Evolutionary conservation across 2,797 vertebrate species (phyloP).

Genomic region (Garrulus glandarius): DNA sequence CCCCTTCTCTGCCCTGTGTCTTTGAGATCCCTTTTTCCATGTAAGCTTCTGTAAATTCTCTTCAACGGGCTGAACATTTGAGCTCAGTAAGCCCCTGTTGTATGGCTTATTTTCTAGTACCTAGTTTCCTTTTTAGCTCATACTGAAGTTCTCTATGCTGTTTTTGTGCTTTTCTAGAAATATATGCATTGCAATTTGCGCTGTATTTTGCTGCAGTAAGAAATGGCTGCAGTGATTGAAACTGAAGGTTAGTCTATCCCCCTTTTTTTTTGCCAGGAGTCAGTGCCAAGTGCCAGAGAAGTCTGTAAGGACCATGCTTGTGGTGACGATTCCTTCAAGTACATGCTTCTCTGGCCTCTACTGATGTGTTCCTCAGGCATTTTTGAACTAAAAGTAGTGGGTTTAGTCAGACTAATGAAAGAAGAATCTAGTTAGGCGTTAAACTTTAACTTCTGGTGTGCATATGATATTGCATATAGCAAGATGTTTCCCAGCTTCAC

Average conservation of each 20-base stretch:
- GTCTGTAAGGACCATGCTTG: not conserved
- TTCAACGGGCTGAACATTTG: not conserved
- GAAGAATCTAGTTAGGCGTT: not conserved
- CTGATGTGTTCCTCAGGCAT: not conserved
- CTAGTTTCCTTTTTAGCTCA: not conserved
- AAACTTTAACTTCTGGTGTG: not conserved
- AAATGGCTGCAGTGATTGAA: not conserved
- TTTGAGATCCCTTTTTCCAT: not conserved
- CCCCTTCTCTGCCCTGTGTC: not conserved
- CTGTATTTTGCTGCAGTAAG: not conserved
- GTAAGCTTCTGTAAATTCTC: not conserved
- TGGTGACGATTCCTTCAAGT: fast-evolving
- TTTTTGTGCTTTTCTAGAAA: not conserved
- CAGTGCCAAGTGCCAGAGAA: not conserved
- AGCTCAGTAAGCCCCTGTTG: not conserved
- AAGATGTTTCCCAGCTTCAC: not conserved
- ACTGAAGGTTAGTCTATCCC: not conserved
- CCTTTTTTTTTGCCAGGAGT: not conserved
- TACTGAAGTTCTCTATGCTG: not conserved
- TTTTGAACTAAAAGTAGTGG: not conserved
- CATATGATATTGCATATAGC: not conserved
- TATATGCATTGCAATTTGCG: not conserved
- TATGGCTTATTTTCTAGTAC: not conserved
- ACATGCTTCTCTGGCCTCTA: not conserved
- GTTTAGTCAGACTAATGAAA: not conserved